Conservation (phyloP, 2,797 vertebrate species). For the Lepidocolaptes lacrymiger region DNA sequence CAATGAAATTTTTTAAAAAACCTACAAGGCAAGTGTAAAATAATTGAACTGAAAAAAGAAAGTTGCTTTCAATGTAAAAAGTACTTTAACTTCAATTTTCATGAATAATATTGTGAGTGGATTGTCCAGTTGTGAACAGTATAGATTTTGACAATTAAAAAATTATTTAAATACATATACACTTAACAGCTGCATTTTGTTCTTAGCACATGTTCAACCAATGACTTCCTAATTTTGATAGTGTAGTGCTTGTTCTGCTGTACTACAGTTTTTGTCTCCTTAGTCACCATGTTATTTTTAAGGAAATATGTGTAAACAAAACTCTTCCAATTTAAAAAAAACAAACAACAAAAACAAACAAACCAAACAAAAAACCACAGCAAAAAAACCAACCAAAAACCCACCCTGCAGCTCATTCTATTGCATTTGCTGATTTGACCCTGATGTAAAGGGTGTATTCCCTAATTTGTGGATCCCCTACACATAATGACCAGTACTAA, state of each 20-base stretch:
- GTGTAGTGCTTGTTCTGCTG: not conserved
- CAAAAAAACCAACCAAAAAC: too few relatives aligned
- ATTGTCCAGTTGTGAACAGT: not conserved
- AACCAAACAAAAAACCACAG: too few relatives aligned
- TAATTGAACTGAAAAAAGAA: not conserved
- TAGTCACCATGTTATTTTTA: not conserved
- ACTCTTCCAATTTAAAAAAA: not conserved
- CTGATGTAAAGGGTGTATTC: not conserved
- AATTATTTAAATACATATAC: not conserved
- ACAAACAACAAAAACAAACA: too few relatives aligned
- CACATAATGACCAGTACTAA: not conserved
- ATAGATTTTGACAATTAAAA: not conserved
- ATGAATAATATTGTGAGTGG: not conserved
- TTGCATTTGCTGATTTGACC: not conserved
- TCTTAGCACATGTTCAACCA: not conserved
- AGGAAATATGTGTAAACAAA: not conserved
- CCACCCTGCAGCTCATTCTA: not conserved
- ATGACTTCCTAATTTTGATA: not conserved
- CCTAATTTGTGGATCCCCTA: not conserved
- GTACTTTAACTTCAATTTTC: not conserved
- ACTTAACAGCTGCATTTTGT: not conserved
- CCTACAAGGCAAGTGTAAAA: not conserved
- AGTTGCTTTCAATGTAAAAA: not conserved
- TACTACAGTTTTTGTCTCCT: not conserved
- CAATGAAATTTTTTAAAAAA: rapidly evolving